A percentile compares a stretch with the other conserved stretches of the same genome.
phyloP scores from a whole-genome alignment of 2,888 invertebrate species.

The Phorcus lineatus region DNA sequence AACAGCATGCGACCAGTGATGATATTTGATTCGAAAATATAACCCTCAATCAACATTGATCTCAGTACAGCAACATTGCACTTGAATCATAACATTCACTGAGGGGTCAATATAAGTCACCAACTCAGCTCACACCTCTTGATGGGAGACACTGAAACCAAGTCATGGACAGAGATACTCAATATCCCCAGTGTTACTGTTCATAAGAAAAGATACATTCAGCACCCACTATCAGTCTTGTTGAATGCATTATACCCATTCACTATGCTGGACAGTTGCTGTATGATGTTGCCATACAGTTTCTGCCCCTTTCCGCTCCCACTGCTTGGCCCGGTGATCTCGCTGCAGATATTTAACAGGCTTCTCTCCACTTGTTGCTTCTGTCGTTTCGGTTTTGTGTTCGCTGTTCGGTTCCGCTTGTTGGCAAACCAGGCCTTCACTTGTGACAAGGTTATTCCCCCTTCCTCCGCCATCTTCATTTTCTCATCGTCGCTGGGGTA shows the following conservation, averaged over 20 bases:
- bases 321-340: constrained; percentile 34
- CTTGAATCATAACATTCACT: too few species aligned
- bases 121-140: too few species aligned
- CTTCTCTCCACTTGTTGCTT: constrained; percentile 59
- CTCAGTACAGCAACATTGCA: too few species aligned
- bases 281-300: constrained; percentile 58
- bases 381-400: constrained; percentile 69
- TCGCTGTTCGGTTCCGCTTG: constrained; percentile 67
- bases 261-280: constrained; percentile 59
- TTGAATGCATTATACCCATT: constrained; percentile 54
- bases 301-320: constrained; percentile 36
- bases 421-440: constrained; percentile 74
- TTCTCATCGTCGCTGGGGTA: constrained; percentile 70
- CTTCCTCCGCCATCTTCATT: constrained; percentile 58
- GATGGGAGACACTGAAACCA: too few species aligned
- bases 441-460: constrained; percentile 60
- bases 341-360: constrained; percentile 55
- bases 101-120: too few species aligned
- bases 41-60: too few species aligned
- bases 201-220: too few species aligned
- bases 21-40: too few species aligned
- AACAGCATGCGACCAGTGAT: too few species aligned
- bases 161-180: too few species aligned
- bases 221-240: neutral
- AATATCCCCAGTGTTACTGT: too few species aligned